These are phyloP conservation scores for Diorhabda sublineata DNA, from an alignment of 1,140 invertebrate species.

Conservation along the genomic window DNA sequence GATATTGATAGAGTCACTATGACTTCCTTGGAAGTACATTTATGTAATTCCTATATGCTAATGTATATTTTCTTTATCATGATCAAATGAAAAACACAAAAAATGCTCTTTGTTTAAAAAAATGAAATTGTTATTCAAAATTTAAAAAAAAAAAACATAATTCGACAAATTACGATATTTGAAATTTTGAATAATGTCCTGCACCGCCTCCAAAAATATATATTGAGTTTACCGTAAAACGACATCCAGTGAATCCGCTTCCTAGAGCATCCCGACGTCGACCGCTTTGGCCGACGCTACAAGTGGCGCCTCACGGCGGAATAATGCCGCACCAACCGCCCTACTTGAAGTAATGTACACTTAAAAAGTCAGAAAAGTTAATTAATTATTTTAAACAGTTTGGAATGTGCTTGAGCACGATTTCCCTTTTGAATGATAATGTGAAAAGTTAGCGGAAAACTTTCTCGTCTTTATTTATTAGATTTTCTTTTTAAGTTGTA, in stretches of 20 bases:
- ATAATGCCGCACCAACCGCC: conserved; percentile 19
- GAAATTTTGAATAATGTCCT: too few species aligned
- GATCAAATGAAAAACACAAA: too few species aligned
- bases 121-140: too few species aligned
- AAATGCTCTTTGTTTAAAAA: too few species aligned
- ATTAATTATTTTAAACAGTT: conserved; percentile 44
- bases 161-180: too few species aligned
- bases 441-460: conserved; percentile 32
- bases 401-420: conserved; percentile 34
- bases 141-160: too few species aligned
- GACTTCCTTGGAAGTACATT: too few species aligned
- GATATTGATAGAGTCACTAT: too few species aligned
- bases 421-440: conserved; percentile 43
- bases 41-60: too few species aligned
- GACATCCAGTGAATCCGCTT: conserved; percentile 21
- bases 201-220: not conserved
- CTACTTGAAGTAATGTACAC: conserved; percentile 25
- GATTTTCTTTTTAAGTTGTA: conserved; percentile 15
- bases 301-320: conserved; percentile 34
- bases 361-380: conserved; percentile 41
- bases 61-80: too few species aligned
- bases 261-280: conserved; percentile 25
- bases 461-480: conserved; percentile 24
- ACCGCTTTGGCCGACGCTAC: conserved; percentile 31
- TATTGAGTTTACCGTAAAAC: conserved; percentile 22